These are phyloP conservation scores for Hydrochoerus hydrochaeris DNA, from an alignment of 2,113 vertebrate genomes.

Conservation along the genomic window DNA sequence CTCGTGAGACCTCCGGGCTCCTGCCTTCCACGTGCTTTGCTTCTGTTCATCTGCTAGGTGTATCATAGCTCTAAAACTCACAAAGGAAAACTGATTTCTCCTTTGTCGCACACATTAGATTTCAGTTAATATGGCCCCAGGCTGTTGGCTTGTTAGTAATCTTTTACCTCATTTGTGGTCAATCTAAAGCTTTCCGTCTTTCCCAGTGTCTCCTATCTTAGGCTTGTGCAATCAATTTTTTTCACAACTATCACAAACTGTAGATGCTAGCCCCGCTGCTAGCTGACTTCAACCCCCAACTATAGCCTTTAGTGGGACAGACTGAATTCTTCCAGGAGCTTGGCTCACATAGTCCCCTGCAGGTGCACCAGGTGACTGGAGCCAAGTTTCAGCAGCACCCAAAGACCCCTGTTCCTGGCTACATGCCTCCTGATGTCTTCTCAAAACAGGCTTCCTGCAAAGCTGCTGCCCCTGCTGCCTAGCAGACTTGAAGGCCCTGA, in stretches of 20 bases:
- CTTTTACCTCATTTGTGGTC: neutral
- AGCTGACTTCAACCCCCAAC: neutral
- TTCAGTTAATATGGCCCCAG: neutral
- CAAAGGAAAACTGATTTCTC: neutral
- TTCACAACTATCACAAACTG: neutral
- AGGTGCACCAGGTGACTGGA: neutral
- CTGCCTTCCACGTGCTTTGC: neutral
- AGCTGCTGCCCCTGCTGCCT: neutral
- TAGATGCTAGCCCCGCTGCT: neutral
- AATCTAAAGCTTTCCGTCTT: neutral
- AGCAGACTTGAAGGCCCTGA: neutral
- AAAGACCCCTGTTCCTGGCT: neutral
- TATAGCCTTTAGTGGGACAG: neutral
- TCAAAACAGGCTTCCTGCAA: neutral
- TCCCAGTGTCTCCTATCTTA: neutral
- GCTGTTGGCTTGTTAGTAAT: neutral
- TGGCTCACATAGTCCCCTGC: neutral
- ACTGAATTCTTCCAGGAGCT: neutral
- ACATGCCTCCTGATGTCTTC: neutral
- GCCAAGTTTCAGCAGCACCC: neutral
- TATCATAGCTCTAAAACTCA: neutral
- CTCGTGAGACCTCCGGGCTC: neutral
- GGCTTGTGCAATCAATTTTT: neutral
- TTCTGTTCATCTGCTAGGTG: neutral
- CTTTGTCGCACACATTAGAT: neutral